Evolutionary conservation across 1,140 invertebrate genomes (phyloP), one percentile per base, ranked within the genome.

Genomic region (Lepidostoma basale): DNA sequence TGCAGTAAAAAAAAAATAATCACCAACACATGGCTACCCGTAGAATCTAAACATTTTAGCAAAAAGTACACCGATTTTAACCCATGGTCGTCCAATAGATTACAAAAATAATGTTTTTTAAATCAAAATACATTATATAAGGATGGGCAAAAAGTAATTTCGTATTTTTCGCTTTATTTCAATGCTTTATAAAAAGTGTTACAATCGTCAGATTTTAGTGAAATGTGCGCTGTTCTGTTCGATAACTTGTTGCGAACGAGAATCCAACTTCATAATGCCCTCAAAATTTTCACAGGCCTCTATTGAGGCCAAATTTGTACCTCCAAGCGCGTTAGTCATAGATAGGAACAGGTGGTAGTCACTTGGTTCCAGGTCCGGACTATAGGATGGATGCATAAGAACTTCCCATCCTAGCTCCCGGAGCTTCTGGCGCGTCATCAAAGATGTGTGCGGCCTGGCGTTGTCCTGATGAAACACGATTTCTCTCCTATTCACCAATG

Each of bases 141-240:
- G 23, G 23, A 23, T 54, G 23, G 49, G 49, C 10, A 54, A 54
- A 54, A 28, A 33, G 23, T 33, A 54, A 54, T 28, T 54, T 54
- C 23, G 49, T 26, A 45, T 45, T 54, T 54, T 54, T 54, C 49
- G 23, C 28, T 54, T 28, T 54, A 33, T 54, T 54, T 26, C 23
- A 54, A 28, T 28, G n/a, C 28, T 26, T 54, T 54, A 54, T 33
- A 14, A 60, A 60, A 33, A 25, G 58, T 60, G 58, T 36, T 60
- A 39, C 22, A 42, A 42, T 23, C 20, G 20, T 45, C 42, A 12
- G 42, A 45, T 45, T 45, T 45, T 16, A 45, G 42, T 45, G n/a
- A 45, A 45, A 45, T 45, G 20, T 45, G 42, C 42, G 14, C 42
- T 1, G 42, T 45, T 45, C 42, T 45, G 42, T 45, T 45, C 2